Evolutionary conservation across 2,113 vertebrate genomes (phyloP).

Genomic region (Myrmophylax atrothorax): DNA sequence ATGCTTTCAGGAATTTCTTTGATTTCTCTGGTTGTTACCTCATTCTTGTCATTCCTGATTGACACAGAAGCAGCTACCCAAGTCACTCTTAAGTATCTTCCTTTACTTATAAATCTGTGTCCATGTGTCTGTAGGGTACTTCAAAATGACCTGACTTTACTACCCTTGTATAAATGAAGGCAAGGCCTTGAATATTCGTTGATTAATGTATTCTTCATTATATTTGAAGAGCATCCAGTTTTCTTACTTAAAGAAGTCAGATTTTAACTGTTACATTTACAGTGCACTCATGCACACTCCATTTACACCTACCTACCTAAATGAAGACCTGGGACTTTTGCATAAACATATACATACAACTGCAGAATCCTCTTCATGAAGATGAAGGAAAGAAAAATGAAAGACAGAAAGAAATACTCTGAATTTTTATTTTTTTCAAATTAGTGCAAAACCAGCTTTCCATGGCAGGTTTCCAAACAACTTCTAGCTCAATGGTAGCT

Average conservation of each 20-base stretch:
- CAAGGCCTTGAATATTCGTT: neutral
- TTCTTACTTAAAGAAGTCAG: neutral
- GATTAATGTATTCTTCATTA: neutral
- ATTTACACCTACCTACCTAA: neutral
- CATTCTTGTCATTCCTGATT: slow-evolving; percentile 12
- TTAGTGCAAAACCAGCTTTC: neutral
- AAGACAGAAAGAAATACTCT: neutral
- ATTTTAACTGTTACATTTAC: neutral
- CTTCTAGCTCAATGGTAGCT: neutral
- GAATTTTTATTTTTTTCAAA: neutral
- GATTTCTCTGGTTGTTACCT: slow-evolving; percentile 47
- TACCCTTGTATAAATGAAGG: neutral
- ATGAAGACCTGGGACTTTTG: neutral
- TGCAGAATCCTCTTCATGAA: neutral
- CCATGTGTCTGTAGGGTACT: neutral
- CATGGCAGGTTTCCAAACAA: neutral
- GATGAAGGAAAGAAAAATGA: fast-evolving
- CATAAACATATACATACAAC: neutral
- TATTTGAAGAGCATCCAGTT: neutral
- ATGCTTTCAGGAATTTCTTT: slow-evolving; percentile 71
- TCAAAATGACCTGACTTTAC: neutral
- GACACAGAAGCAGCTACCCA: neutral
- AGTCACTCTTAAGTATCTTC: neutral
- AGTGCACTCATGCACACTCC: neutral
- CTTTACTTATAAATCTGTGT: neutral